Evolutionary conservation across 1,140 invertebrate species (phyloP), one percentile per base, ranked within the genome.

Genomic region (Meloidogyne floridensis): DNA sequence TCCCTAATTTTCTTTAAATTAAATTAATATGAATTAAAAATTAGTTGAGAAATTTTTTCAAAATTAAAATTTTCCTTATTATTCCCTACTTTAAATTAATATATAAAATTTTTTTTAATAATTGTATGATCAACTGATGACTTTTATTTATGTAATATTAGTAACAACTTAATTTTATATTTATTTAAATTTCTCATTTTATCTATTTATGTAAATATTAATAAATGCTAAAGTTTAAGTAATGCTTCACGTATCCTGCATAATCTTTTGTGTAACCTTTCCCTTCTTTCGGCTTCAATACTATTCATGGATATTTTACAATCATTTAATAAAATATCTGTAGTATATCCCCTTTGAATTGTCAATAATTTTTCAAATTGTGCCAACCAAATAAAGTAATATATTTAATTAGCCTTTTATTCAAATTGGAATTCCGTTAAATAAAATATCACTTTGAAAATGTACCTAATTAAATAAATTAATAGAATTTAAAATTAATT

Each of bases 381-480:
- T 65, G 65, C 77, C 13, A 70, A 18, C 77, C 77, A 10, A 70
- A 51, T 71, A 78, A 70, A 10, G 77, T 18, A 65, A 43, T 3
- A 47, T 43, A n/a, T 71, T 78, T 42, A 78, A 32, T 65, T 78
- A 59, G 6, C 77, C 77, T 20, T 71, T 42, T 11, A 78, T 65
- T 20, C 53, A 11, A 32, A 78, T 56, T 7, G 13, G 53, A 15
- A 15, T 71, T 20, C 77, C 77, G 18, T 78, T 78, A 42, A 78
- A 78, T 3, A 20, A 71, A 42, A 78, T 70, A 13, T 78, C 77
- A 70, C 77, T 78, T 47, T 13, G 8, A 42, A 78, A 78, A 10
- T 78, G 77, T n/a, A 78, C n/a, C 77, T 78, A n/a, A 7, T 11
- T 11, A 13, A 51, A 3, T 75, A 4, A 10, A 47, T 76, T 15